Percentiles rank a stretch among this genome's conserved stretches.
phyloP scores from a whole-genome alignment of 2,888 invertebrate genomes.

The Drosophila aldrichi region DNA sequence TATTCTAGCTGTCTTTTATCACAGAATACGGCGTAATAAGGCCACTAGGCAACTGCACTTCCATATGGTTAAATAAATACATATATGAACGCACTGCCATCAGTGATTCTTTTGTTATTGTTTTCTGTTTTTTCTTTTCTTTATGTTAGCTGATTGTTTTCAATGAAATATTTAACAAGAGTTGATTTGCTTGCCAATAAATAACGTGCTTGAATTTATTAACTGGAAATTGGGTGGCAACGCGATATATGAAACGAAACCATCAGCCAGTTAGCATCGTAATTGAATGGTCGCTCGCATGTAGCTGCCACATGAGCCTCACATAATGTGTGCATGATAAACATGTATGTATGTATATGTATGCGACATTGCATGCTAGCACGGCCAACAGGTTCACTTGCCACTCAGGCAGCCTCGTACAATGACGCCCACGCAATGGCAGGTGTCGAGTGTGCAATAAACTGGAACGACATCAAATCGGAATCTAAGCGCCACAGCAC shows the following conservation, averaged over 20 bases:
- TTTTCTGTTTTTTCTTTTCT: neutral
- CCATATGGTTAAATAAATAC: constrained; percentile 16
- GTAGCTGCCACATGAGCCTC: constrained; percentile 73
- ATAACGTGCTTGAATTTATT: constrained; percentile 25
- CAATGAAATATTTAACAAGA: constrained; percentile 38
- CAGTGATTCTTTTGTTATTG: neutral
- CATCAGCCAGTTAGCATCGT: constrained; percentile 37
- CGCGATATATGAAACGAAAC: constrained; percentile 34
- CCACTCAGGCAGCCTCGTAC: neutral
- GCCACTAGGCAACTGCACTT: constrained; percentile 31
- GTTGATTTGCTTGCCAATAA: constrained; percentile 17
- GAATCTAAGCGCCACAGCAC: constrained; percentile 31
- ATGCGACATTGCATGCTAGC: constrained; percentile 49
- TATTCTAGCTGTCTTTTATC: constrained; percentile 47
- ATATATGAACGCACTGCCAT: neutral
- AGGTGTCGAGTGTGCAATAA: constrained; percentile 54
- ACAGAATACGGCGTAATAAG: constrained; percentile 42
- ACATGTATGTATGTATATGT: neutral
- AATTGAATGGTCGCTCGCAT: constrained; percentile 73
- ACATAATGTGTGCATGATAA: constrained; percentile 8
- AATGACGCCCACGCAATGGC: constrained; percentile 16
- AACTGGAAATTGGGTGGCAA: constrained; percentile 39
- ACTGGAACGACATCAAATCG: constrained; percentile 47
- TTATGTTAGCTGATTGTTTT: constrained; percentile 21
- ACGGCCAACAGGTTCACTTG: constrained; percentile 39